These are phyloP conservation scores for Aplocera efformata DNA, from an alignment of 2,888 invertebrate species.

Conservation along the genomic window DNA sequence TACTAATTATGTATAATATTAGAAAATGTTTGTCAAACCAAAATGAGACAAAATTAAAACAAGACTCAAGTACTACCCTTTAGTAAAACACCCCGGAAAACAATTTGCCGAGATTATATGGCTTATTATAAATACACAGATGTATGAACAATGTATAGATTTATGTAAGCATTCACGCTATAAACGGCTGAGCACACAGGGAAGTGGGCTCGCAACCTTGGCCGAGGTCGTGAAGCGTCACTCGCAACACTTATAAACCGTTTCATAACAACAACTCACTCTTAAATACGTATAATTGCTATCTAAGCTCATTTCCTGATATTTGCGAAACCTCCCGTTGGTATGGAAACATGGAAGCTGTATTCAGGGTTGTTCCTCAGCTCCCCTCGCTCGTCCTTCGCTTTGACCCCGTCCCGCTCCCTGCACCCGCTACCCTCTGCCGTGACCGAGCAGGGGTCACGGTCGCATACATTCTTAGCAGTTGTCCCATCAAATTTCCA, in stretches of 20 bases:
- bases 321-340: constrained; percentile 30
- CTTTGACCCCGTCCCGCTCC: constrained; percentile 44
- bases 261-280: constrained; percentile 61
- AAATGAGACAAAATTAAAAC: no score
- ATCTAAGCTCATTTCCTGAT: constrained; percentile 30
- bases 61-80: not conserved
- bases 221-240: constrained; percentile 72
- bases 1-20: no score
- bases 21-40: no score
- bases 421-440: constrained; percentile 37
- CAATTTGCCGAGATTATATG: constrained; percentile 41
- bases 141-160: constrained; percentile 36
- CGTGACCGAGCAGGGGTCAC: constrained; percentile 71
- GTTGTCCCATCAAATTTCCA: constrained; percentile 44
- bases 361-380: constrained; percentile 22
- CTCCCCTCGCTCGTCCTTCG: constrained; percentile 41
- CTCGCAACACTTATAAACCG: constrained; percentile 68
- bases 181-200: constrained; percentile 70
- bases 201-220: constrained; percentile 75
- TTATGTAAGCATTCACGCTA: constrained; percentile 50
- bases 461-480: constrained; percentile 64
- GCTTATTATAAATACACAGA: constrained; percentile 24
- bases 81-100: constrained; percentile 39
- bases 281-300: constrained; percentile 42
- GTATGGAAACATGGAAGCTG: constrained; percentile 34